A percentile compares a stretch with the other conserved stretches of the same genome.
Evolutionary conservation across 2,797 vertebrate genomes (phyloP).

Genomic region (Sarcophilus harrisii): DNA sequence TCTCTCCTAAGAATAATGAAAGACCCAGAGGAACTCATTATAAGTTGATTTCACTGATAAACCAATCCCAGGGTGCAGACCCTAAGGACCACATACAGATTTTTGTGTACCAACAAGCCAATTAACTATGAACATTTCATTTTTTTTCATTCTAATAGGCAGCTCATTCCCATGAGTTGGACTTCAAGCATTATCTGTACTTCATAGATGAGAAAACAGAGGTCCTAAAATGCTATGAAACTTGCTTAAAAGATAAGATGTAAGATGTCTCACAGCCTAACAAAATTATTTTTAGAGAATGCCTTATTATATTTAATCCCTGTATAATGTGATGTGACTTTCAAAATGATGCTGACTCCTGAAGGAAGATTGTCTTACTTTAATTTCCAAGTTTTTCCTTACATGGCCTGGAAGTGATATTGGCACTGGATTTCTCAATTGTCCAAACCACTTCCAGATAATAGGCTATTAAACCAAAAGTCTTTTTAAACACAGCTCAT

Average conservation of each 20-base stretch:
- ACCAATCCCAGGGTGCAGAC: background rate
- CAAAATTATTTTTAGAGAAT: background rate
- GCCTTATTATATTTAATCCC: background rate
- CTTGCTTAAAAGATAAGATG: background rate
- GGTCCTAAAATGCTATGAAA: background rate
- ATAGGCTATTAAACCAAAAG: background rate
- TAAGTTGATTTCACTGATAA: background rate
- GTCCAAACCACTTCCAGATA: background rate
- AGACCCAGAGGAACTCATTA: conserved; percentile 6
- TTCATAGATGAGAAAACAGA: conserved; percentile 13
- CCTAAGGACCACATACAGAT: background rate
- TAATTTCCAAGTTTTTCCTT: background rate
- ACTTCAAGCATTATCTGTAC: background rate
- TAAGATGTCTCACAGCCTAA: background rate
- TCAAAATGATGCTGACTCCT: background rate
- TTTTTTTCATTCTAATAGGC: background rate
- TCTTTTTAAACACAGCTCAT: background rate
- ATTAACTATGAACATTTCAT: conserved; percentile 10
- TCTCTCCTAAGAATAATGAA: background rate
- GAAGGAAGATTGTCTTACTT: background rate
- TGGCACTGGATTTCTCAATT: background rate
- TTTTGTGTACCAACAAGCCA: conserved; percentile 29
- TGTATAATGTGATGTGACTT: background rate
- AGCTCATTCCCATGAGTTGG: background rate
- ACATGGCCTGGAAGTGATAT: background rate